Conservation (phyloP, 2,113 vertebrate genomes). For the Trichomycterus rosablanca region DNA sequence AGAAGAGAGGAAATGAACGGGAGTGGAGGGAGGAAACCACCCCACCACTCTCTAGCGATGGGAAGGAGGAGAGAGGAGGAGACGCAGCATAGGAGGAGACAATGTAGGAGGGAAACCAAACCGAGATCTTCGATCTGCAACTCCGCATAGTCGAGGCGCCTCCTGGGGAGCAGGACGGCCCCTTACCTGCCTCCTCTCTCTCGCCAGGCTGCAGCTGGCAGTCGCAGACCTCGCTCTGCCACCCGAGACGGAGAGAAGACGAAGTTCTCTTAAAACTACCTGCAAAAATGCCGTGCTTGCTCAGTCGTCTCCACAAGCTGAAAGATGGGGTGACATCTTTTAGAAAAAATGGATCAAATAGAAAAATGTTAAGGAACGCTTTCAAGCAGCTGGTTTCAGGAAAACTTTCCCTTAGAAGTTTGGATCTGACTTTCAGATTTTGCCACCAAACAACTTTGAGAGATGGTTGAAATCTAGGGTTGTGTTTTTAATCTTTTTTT, state of each 20-base stretch:
- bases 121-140: conserved; percentile 52
- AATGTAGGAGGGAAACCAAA: conserved; percentile 50
- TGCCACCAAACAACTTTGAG: conserved; percentile 50
- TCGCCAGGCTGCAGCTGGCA: conserved; percentile 58
- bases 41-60: conserved; percentile 50
- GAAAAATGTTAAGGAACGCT: conserved; percentile 40
- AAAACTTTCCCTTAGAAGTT: conserved; percentile 84
- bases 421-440: conserved; percentile 57
- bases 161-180: conserved; percentile 45
- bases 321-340: conserved; percentile 48
- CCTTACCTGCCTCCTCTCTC: conserved; percentile 49
- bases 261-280: conserved; percentile 64
- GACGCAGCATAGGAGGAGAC: conserved; percentile 48
- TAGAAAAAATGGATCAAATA: conserved; percentile 9
- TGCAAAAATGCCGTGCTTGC: conserved; percentile 62
- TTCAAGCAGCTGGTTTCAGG: conserved; percentile 68
- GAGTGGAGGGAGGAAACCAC: conserved; percentile 52
- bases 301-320: conserved; percentile 68
- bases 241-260: conserved; percentile 64
- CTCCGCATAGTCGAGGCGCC: conserved; percentile 45
- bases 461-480: conserved; percentile 22
- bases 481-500: too few species aligned
- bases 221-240: conserved; percentile 73
- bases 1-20: conserved; percentile 55
- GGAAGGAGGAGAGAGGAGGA: conserved; percentile 37